These are phyloP conservation scores for Artibeus jamaicensis DNA, from an alignment of 2,797 vertebrate species.

Conservation along the genomic window DNA sequence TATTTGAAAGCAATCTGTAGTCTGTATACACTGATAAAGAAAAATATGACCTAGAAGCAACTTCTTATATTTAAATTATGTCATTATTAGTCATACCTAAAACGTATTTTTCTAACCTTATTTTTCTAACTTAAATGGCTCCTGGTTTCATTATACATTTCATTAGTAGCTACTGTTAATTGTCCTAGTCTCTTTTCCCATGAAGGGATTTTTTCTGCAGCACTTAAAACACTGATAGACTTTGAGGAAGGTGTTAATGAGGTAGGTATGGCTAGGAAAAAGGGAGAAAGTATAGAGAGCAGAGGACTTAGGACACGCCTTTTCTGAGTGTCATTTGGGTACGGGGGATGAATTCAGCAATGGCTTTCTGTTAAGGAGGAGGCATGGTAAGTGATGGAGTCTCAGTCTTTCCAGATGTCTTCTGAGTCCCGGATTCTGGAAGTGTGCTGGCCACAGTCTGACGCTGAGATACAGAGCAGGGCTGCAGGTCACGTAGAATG, in stretches of 20 bases:
- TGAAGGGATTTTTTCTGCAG: not conserved
- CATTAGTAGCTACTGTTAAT: not conserved
- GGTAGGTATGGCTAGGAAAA: not conserved
- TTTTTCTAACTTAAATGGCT: not conserved
- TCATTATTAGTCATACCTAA: not conserved
- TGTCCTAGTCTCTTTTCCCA: not conserved
- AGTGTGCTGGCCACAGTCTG: not conserved
- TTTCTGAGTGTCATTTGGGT: not conserved
- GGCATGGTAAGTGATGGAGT: not conserved
- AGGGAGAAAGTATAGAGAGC: not conserved
- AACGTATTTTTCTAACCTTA: not conserved
- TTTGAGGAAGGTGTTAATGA: not conserved
- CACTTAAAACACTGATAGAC: not conserved
- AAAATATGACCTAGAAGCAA: not conserved
- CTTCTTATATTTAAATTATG: not conserved
- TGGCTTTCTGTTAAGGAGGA: not conserved
- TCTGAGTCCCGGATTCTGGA: not conserved
- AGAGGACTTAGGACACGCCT: not conserved
- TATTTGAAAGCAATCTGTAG: not conserved
- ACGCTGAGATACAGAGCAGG: not conserved
- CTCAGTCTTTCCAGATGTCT: not conserved
- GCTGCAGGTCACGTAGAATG: not conserved
- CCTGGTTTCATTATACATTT: not conserved
- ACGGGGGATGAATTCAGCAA: not conserved
- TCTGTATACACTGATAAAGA: not conserved